phyloP scores from a whole-genome alignment of 2,888 invertebrate genomes.

The Phaedon cochleariae region DNA sequence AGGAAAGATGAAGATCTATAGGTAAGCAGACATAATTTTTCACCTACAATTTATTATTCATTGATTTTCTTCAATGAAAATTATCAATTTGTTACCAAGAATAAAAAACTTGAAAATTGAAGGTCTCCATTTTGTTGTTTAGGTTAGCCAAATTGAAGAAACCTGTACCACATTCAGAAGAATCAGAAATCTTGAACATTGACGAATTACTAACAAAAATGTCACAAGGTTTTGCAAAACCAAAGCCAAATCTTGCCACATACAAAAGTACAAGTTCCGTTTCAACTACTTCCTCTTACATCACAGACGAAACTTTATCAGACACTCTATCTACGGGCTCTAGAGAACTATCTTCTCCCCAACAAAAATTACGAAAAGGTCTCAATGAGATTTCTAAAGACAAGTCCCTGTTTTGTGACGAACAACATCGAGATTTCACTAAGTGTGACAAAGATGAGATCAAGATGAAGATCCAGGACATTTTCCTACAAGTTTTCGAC shows the following conservation, averaged over 20 bases:
- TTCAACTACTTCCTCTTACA: slow-evolving; percentile 39
- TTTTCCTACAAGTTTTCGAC: slow-evolving; percentile 61
- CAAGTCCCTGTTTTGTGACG: slow-evolving; percentile 38
- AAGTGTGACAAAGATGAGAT: slow-evolving; percentile 48
- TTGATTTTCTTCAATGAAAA: not conserved
- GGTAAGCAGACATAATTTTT: slow-evolving; percentile 25
- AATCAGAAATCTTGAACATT: slow-evolving; percentile 26
- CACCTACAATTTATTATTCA: not conserved
- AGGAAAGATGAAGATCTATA: slow-evolving; percentile 39
- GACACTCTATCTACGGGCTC: slow-evolving; percentile 38
- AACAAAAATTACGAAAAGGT: slow-evolving; percentile 28
- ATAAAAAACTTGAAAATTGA: not conserved
- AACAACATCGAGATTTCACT: slow-evolving; percentile 30
- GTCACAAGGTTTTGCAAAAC: slow-evolving; percentile 23
- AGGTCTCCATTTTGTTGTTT: not conserved
- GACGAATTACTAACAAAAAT: slow-evolving; percentile 26
- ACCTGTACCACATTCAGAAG: not conserved
- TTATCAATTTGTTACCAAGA: not conserved
- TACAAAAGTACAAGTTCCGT: slow-evolving; percentile 33
- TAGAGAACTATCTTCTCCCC: slow-evolving; percentile 21
- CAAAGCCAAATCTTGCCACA: slow-evolving; percentile 7
- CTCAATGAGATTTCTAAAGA: slow-evolving; percentile 45
- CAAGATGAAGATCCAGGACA: slow-evolving; percentile 62
- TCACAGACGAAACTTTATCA: slow-evolving; percentile 36
- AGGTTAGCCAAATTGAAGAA: slow-evolving; percentile 27